Evolutionary conservation across 2,797 vertebrate genomes (phyloP).

Genomic region (Parauchenoglanis punctatus): DNA sequence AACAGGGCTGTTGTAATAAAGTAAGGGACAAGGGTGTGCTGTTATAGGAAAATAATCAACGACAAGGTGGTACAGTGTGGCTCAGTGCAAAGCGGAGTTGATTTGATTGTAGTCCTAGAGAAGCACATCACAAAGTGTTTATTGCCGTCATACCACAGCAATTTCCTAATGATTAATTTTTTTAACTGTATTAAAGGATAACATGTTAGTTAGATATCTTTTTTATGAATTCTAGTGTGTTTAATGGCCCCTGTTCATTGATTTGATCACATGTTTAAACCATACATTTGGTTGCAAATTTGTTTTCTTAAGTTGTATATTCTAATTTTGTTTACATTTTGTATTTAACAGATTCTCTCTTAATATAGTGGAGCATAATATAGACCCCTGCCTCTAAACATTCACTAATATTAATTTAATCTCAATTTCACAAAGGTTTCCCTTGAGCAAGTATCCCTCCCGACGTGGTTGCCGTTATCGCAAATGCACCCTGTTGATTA

Average conservation of each 20-base stretch:
- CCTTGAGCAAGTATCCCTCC: conserved; percentile 80
- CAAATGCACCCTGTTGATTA: conserved; percentile 91
- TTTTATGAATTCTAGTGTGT: not conserved
- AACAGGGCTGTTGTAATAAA: not conserved
- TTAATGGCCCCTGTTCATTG: not conserved
- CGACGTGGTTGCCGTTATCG: conserved; percentile 85
- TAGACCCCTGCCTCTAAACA: too few species aligned
- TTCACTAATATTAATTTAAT: not conserved
- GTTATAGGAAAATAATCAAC: not conserved
- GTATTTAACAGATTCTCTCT: not conserved
- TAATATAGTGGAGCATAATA: not conserved
- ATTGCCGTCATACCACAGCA: not conserved
- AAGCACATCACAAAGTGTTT: not conserved
- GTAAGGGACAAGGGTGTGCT: not conserved
- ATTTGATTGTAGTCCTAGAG: not conserved
- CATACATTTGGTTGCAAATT: not conserved
- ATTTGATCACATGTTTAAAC: not conserved
- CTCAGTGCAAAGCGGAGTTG: not conserved
- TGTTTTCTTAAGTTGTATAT: not conserved
- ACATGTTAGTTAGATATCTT: not conserved
- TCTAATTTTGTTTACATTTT: not conserved
- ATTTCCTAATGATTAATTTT: not conserved
- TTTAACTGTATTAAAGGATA: not conserved
- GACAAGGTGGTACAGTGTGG: not conserved
- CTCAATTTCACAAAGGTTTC: conserved; percentile 74